Evolutionary conservation across 2,113 vertebrate genomes (phyloP).

Genomic region (Oxygymnocypris stewartii): DNA sequence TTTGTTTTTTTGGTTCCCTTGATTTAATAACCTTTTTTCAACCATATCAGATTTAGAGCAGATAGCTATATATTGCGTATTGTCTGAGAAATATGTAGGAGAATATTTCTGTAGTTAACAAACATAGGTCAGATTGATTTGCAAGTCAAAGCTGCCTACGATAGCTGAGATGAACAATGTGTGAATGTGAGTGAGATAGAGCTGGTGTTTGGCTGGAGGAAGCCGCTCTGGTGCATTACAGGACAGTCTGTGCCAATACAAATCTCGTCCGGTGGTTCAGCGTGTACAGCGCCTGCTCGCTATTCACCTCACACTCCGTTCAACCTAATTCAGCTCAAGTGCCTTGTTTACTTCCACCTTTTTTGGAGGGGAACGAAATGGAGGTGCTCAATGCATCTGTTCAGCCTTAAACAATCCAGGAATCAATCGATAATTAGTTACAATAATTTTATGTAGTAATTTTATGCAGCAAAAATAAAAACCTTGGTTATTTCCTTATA

Average conservation of each 20-base stretch:
- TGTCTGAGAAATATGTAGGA: background rate
- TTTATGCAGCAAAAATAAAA: background rate
- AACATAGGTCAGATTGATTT: conserved; percentile 14
- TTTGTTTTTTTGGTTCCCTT: no score
- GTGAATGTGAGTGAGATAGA: conserved; percentile 12
- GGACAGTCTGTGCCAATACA: conserved; percentile 29
- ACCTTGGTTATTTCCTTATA: no score
- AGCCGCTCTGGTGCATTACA: background rate
- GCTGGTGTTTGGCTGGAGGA: background rate
- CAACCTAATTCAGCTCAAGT: conserved; percentile 18
- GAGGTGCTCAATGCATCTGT: rapidly evolving
- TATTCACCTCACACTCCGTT: background rate
- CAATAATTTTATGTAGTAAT: background rate
- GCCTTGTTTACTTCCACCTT: conserved; percentile 43
- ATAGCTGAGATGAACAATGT: background rate
- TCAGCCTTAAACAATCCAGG: background rate
- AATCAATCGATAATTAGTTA: background rate
- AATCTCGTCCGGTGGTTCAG: background rate
- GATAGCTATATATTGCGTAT: background rate
- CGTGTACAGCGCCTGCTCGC: conserved; percentile 10
- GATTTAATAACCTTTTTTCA: no score
- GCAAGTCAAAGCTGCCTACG: conserved; percentile 31
- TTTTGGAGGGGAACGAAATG: background rate
- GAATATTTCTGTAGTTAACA: conserved; percentile 21
- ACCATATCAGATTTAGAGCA: no score